Base-by-base conservation (phyloP, 2,888 invertebrate genomes). In the Spodoptera picta region DNA sequence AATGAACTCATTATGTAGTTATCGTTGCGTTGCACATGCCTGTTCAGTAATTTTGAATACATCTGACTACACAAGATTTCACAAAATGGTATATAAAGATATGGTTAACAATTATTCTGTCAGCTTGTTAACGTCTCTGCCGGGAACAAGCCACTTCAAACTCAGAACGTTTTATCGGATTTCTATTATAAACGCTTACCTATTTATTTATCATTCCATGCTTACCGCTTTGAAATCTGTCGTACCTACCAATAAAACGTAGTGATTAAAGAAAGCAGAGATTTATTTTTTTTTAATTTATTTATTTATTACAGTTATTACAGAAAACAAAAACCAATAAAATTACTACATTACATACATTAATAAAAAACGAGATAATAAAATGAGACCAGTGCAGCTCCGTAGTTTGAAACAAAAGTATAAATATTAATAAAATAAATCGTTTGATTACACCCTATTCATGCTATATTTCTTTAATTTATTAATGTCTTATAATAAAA, bases 81-180 rank as follows among this genome's bases (percentile, higher is more conserved):
- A 57, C 24, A 50, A 65, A 72, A 65, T 69, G 36, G 48, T 67
- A 64, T 57, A 55, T 68, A 64, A 69, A 75, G 71, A 73, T 69
- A 67, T 71, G 66, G 65, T 77, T 66, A 73, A 77, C 68, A 72
- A 69, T 75, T 77, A 74, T 73, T 73, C 71, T 85, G 88, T 86
- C 86, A 87, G 85, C 83, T 87, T 87, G 90, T 89, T 89, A 88
- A 83, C 83, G 86, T 86, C 84, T 69, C 83, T 80, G 62, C 83
- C 77, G 77, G 77, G 77, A 85, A 87, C 83, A 81, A 83, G 84
- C 81, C 83, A 84, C 85, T 88, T 90, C 88, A 88, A 86, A 82
- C 83, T 82, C 88, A 88, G 85, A 79, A 65, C 78, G 77, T 78
- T 83, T 85, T 77, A 83, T 82, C 75, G 80, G 79, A 74, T 82